Conservation (phyloP, 1,140 invertebrate genomes). For the Hermetia illucens region DNA sequence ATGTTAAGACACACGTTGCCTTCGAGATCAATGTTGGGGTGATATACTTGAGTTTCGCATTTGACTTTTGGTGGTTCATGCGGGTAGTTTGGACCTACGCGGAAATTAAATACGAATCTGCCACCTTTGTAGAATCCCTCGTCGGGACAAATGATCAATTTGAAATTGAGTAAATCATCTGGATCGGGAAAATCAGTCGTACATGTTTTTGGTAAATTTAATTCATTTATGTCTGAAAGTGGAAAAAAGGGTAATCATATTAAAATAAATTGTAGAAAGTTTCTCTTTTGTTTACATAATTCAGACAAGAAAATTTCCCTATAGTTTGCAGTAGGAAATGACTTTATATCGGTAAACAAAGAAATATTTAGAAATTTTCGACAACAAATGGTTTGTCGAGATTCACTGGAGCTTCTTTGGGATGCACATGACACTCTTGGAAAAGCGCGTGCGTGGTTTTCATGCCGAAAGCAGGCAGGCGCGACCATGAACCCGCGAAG, state of each 20-base stretch:
- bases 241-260: conserved; percentile 29
- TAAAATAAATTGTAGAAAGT: no score
- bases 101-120: conserved; percentile 92
- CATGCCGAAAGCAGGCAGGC: no score
- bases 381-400: no score
- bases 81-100: conserved; percentile 89
- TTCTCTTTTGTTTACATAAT: no score
- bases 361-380: no score
- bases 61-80: conserved; percentile 94
- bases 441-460: no score
- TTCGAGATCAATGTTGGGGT: conserved; percentile 90
- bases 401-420: no score
- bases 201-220: conserved; percentile 95
- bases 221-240: conserved; percentile 94
- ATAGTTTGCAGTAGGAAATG: no score
- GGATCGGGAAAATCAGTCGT: conserved; percentile 90
- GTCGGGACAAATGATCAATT: conserved; percentile 91
- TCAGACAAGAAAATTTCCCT: no score
- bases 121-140: conserved; percentile 95
- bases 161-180: conserved; percentile 92
- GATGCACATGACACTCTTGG: no score
- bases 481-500: no score
- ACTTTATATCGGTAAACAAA: no score
- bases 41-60: conserved; percentile 87
- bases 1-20: conserved; percentile 93